These are phyloP conservation scores for Oreochromis niloticus DNA, from an alignment of 2,113 vertebrate species.

Conservation along the genomic window DNA sequence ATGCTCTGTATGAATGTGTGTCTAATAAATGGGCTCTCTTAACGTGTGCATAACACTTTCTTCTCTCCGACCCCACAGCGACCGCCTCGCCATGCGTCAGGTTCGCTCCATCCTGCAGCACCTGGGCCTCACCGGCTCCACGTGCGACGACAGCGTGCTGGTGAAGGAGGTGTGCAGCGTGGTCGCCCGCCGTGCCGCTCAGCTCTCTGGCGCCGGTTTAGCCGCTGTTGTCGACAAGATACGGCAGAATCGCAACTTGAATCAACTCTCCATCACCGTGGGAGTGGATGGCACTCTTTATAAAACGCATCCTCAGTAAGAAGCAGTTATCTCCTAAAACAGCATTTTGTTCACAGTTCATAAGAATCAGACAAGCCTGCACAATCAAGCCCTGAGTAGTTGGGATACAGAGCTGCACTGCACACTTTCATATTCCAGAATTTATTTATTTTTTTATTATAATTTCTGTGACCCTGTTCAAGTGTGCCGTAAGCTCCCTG, in stretches of 20 bases:
- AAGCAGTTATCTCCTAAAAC: neutral
- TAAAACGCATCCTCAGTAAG: conserved; percentile 94
- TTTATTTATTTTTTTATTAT: neutral
- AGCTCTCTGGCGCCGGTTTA: conserved; percentile 89
- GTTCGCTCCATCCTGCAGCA: conserved; percentile 92
- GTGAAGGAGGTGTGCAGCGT: conserved; percentile 94
- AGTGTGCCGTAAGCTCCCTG: accelerated
- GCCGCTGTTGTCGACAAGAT: conserved; percentile 94
- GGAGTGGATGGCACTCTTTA: conserved; percentile 95
- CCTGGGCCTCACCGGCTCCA: conserved; percentile 85
- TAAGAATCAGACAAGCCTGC: neutral
- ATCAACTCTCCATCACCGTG: conserved; percentile 82
- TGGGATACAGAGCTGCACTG: neutral
- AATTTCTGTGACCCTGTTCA: neutral
- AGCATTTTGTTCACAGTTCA: neutral
- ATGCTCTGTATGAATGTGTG: neutral
- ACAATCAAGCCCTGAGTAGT: neutral
- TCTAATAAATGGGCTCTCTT: neutral
- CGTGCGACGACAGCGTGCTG: conserved; percentile 92
- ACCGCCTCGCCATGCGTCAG: conserved; percentile 91
- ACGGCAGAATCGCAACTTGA: conserved; percentile 84
- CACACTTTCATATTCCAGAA: accelerated
- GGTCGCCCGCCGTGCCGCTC: conserved; percentile 83
- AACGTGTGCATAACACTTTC: accelerated
- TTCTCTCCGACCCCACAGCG: conserved; percentile 63